A percentile compares a stretch with the other conserved stretches of the same genome.
These are phyloP conservation scores for Willowsia nigromaculata DNA, from an alignment of 2,888 invertebrate species.

Conservation along the genomic window DNA sequence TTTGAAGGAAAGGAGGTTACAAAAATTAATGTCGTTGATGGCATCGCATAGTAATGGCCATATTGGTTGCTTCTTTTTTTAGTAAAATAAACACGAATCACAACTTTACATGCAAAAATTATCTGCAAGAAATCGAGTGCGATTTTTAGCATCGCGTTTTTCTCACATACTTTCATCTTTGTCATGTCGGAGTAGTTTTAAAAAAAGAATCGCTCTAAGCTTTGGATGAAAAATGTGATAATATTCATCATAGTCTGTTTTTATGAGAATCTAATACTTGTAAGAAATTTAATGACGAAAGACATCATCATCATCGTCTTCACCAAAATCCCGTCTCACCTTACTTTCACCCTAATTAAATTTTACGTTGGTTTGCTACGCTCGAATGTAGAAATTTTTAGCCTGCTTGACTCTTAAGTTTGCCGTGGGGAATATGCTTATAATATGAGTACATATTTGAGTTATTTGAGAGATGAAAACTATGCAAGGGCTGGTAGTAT, in stretches of 20 bases:
- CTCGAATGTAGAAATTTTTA: not conserved
- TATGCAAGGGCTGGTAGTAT: not conserved
- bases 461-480: not conserved
- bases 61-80: not conserved
- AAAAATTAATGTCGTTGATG: slow-evolving; percentile 13
- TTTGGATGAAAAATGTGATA: not conserved
- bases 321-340: not conserved
- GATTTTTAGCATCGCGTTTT: not conserved
- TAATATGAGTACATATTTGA: not conserved
- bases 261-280: not conserved
- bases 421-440: not conserved
- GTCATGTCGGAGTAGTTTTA: too few species aligned
- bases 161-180: too few species aligned
- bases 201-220: too few species aligned
- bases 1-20: not conserved
- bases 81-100: not conserved
- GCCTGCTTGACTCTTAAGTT: not conserved
- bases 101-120: not conserved
- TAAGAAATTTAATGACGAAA: not conserved
- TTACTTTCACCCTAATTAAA: not conserved
- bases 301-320: not conserved
- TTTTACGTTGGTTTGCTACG: not conserved
- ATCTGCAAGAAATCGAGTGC: not conserved
- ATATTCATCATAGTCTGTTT: not conserved
- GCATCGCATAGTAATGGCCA: not conserved